Evolutionary conservation across 2,888 invertebrate genomes (phyloP).

Genomic region (Tenthredo scrophulariae): DNA sequence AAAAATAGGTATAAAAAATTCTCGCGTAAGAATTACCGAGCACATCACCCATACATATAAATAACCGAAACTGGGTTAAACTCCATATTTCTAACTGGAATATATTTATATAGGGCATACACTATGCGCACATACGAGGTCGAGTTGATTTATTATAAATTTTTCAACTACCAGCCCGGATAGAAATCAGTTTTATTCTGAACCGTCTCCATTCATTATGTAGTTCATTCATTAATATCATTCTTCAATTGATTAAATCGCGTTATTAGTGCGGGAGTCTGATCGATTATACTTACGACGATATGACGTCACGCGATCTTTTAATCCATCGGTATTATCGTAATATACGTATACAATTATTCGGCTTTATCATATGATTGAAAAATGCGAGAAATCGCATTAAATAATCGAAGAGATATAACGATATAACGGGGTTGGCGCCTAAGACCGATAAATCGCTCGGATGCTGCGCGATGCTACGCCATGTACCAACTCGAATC

Average conservation of each 20-base stretch:
- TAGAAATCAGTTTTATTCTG: background rate
- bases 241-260: background rate
- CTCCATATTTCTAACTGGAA: background rate
- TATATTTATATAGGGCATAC: background rate
- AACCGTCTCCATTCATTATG: background rate
- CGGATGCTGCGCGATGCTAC: background rate
- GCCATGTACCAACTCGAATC: background rate
- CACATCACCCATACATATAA: background rate
- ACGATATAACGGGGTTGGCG: background rate
- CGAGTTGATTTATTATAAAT: conserved; percentile 13
- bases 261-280: background rate
- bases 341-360: background rate
- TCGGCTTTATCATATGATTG: background rate
- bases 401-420: background rate
- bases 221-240: background rate
- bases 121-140: background rate
- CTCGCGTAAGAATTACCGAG: background rate
- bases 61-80: conserved; percentile 30
- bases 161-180: background rate
- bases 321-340: background rate
- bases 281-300: background rate
- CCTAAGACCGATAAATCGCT: conserved; percentile 45
- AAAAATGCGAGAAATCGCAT: background rate
- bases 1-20: background rate
- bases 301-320: background rate